Evolutionary conservation across 2,888 invertebrate species (phyloP).

Genomic region (Trypoxylon attenuatum): DNA sequence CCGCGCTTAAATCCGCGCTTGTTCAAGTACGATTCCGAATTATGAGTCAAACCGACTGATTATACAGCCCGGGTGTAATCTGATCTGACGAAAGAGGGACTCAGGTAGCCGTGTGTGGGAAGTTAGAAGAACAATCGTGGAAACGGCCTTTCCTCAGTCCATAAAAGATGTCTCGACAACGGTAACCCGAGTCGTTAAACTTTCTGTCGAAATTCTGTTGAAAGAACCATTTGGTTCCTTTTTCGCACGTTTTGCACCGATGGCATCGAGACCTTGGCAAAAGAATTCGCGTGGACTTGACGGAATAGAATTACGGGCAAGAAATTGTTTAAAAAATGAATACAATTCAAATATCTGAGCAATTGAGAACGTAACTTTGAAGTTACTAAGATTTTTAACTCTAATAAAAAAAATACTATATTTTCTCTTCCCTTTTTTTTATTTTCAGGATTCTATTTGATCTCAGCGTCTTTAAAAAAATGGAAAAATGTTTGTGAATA

Average conservation of each 20-base stretch:
- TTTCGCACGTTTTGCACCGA: constrained; percentile 1
- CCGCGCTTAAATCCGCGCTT: not conserved
- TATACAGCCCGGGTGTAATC: constrained; percentile 25
- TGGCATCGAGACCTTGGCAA: constrained; percentile 21
- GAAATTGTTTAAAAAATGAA: no score
- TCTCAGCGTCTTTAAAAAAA: no score
- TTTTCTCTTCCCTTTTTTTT: no score
- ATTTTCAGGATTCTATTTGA: no score
- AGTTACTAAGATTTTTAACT: no score
- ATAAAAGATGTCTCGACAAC: constrained; percentile 28
- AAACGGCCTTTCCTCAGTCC: constrained; percentile 31
- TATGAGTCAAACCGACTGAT: constrained; percentile 6
- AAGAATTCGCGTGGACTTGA: not conserved
- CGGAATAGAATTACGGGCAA: no score
- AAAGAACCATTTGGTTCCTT: no score
- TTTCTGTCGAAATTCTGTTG: constrained; percentile 35
- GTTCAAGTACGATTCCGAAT: constrained; percentile 11
- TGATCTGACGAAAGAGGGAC: constrained; percentile 40
- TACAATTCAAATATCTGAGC: no score
- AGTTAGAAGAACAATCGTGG: constrained; percentile 42
- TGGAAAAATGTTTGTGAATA: no score
- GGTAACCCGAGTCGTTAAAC: constrained; percentile 24
- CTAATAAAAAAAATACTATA: no score
- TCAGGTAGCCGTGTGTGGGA: constrained; percentile 28
- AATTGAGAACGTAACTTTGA: no score